Evolutionary conservation across 2,113 vertebrate genomes (phyloP), one percentile per base, ranked within the genome.

Genomic region (Greenwoodochromis staneri): DNA sequence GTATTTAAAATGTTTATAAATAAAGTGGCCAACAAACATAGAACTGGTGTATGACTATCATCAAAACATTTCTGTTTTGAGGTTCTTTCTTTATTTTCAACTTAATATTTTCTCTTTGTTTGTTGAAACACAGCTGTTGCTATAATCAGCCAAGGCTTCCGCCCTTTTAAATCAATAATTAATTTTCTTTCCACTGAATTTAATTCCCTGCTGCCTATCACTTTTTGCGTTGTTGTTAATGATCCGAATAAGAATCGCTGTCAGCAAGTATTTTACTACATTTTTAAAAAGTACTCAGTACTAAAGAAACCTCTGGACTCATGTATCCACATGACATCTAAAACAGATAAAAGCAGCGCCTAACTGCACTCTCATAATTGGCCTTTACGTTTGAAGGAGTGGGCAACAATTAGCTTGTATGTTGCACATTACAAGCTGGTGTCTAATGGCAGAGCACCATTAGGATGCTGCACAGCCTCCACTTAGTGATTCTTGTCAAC

Each of bases 391-490:
- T 51, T 81, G 61, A 84, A 80, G 73, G 19, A 84, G 80, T 57
- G 83, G 19, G 63, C 82, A 82, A 84, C 83, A 92, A 86, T 93
- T 69, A 90, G 55, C 14, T 11, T 13, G 47, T 51, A 29, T 61
- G 42, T 40, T 82, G 84, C 53, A 29, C 76, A 66, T 92, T 80
- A 88, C 51, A 81, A 47, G 47, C 57, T 16, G 11, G 42, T 57
- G 47, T 85, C 34, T 59, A 63, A 84, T 86, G 82, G 11, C 73
- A 66, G 34, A 57, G 82, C 82, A 63, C 87, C 80, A 90, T 93
- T 92, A 91, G 31, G 57, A 54, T 78, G 55, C 71, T 69, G 83
- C 36, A 47, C 66, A 10, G 81, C 38, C 29, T 61, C 24, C 69
- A 81, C 53, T 81, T 76, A 86, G 38, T 14, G 40, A 54, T 87